Percentiles rank a stretch among this genome's conserved stretches.
Conservation (phyloP, 2,797 vertebrate species). For the Diplodus puntazzo region DNA sequence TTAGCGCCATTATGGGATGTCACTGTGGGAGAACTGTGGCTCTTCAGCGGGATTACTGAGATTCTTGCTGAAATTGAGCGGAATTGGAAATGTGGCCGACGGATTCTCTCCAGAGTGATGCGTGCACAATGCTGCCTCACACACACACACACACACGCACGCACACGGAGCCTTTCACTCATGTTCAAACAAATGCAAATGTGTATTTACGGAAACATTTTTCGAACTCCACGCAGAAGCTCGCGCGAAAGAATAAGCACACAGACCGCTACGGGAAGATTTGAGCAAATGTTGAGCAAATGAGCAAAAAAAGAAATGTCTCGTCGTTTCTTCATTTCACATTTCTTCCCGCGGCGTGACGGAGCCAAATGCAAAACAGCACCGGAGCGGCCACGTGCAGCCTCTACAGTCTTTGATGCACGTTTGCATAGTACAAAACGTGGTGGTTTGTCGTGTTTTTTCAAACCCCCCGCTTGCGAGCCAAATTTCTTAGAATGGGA, state of each 20-base stretch:
- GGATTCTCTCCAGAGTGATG: constrained; percentile 73
- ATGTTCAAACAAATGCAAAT: constrained; percentile 69
- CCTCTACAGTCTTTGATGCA: constrained; percentile 30
- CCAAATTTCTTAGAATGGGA: constrained; percentile 56
- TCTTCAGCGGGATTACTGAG: constrained; percentile 86
- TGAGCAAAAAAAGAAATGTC: constrained; percentile 28
- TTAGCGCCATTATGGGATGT: constrained; percentile 87
- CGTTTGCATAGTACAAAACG: constrained; percentile 71
- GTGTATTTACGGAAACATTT: constrained; percentile 66
- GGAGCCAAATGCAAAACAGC: constrained; percentile 66
- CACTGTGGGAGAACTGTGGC: constrained; percentile 82
- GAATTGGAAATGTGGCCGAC: constrained; percentile 81
- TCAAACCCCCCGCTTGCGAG: constrained; percentile 55
- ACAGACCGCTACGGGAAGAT: constrained; percentile 3
- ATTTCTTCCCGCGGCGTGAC: constrained; percentile 35
- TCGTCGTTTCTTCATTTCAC: constrained; percentile 8
- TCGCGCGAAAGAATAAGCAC: constrained; percentile 21
- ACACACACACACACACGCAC: constrained; percentile 18
- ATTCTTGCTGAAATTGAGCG: constrained; percentile 84
- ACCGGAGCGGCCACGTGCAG: constrained; percentile 25
- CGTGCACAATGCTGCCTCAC: constrained; percentile 32
- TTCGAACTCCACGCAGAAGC: constrained; percentile 42
- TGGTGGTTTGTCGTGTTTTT: constrained; percentile 57
- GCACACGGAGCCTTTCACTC: constrained; percentile 26
- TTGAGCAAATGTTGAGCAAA: constrained; percentile 36